Percentiles rank a stretch among this genome's conserved stretches.
These are phyloP conservation scores for Berghia stephanieae DNA, from an alignment of 1,140 invertebrate genomes.

Conservation along the genomic window DNA sequence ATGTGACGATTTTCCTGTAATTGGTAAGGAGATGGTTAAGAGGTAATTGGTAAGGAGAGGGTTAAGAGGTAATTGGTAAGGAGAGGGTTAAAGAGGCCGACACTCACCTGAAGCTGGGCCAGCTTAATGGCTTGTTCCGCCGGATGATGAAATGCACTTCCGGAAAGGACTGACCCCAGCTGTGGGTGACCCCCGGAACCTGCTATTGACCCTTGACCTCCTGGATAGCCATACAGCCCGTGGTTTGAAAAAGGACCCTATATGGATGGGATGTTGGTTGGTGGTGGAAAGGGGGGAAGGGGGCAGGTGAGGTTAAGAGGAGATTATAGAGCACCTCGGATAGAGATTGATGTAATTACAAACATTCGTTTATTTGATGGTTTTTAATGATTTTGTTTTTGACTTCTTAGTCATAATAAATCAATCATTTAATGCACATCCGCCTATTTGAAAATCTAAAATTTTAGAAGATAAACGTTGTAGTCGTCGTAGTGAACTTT, in stretches of 20 bases:
- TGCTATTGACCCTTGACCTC: constrained; percentile 25
- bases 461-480: no score
- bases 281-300: constrained; percentile 18
- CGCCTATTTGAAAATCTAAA: no score
- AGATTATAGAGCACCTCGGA: not conserved
- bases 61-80: no score
- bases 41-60: no score
- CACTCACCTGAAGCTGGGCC: constrained; percentile 56
- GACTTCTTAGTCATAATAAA: not conserved
- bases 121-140: constrained; percentile 59
- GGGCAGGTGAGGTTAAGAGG: constrained; percentile 5
- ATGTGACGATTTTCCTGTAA: no score
- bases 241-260: constrained; percentile 21
- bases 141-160: constrained; percentile 58
- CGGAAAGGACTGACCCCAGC: constrained; percentile 43
- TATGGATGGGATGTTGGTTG: constrained; percentile 38
- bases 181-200: constrained; percentile 27
- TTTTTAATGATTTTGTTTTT: not conserved
- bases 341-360: not conserved
- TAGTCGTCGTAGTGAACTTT: no score
- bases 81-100: no score
- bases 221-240: constrained; percentile 31
- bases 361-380: not conserved
- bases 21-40: no score
- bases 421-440: not conserved